Percentiles rank a stretch among this genome's conserved stretches.
phyloP scores from a whole-genome alignment of 2,113 vertebrate species.

The Cathartes aura region DNA sequence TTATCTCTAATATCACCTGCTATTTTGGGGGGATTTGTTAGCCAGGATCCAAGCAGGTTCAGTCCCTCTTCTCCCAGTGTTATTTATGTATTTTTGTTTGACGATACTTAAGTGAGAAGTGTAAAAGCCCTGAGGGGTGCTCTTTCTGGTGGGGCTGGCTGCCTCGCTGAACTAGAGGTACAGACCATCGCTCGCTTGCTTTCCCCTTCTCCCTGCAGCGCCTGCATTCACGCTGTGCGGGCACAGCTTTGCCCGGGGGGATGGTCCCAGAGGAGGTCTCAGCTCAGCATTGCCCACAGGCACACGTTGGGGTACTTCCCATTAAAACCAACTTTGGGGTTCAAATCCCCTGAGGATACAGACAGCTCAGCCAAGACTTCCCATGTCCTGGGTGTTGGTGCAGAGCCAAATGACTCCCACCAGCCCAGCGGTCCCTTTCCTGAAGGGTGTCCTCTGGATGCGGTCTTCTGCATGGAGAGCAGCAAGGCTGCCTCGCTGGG shows the following conservation, averaged over 20 bases:
- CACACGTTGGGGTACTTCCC: background rate
- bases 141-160: background rate
- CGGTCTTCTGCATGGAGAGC: background rate
- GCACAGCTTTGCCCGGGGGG: background rate
- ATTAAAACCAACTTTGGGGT: background rate
- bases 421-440: background rate
- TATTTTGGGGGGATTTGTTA: background rate
- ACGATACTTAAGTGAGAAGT: background rate
- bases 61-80: background rate
- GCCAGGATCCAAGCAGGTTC: background rate
- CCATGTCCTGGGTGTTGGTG: background rate
- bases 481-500: background rate
- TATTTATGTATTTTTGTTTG: background rate
- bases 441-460: background rate
- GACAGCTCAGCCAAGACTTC: background rate
- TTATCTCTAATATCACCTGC: background rate
- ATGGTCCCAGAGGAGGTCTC: background rate
- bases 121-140: background rate
- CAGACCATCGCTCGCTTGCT: background rate
- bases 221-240: background rate
- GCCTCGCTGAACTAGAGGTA: background rate
- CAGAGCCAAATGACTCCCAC: background rate
- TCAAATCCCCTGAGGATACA: background rate
- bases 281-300: background rate
- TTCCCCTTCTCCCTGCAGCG: accelerated